Evolutionary conservation across 1,140 invertebrate species (phyloP).

Genomic region (Bombus pyrosoma): DNA sequence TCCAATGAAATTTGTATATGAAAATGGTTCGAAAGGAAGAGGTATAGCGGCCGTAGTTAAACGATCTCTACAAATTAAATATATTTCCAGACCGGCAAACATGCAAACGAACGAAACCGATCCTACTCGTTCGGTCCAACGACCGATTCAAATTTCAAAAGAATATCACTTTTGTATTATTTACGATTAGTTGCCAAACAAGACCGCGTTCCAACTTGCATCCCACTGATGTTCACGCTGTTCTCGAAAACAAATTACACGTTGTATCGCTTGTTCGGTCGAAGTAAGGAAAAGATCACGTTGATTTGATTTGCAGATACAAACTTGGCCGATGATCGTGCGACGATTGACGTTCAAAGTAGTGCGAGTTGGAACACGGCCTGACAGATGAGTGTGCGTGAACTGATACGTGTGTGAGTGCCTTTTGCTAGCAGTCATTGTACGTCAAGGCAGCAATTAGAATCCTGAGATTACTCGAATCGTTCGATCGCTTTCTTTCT

Average conservation of each 20-base stretch:
- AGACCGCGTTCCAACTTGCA: conserved; percentile 70
- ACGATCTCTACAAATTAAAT: not conserved
- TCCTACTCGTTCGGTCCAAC: not conserved
- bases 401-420: conserved; percentile 21
- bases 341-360: conserved; percentile 37
- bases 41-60: not conserved
- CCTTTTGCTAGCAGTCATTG: conserved; percentile 12
- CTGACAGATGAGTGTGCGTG: conserved; percentile 44
- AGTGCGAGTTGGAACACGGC: conserved; percentile 73
- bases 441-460: not conserved
- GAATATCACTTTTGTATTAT: conserved; percentile 24
- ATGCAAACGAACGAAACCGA: not conserved
- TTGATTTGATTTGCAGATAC: no score
- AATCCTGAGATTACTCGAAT: not conserved
- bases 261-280: no score
- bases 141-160: not conserved
- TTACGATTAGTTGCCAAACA: conserved; percentile 28
- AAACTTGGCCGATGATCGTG: conserved; percentile 9
- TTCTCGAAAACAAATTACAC: not conserved
- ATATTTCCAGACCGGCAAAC: not conserved
- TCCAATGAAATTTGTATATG: not conserved
- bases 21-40: not conserved
- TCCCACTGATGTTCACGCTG: not conserved
- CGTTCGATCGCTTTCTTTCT: not conserved
- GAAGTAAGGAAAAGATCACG: not conserved